Conservation (phyloP, 2,797 vertebrate species). For the Pangasius krempfi region DNA sequence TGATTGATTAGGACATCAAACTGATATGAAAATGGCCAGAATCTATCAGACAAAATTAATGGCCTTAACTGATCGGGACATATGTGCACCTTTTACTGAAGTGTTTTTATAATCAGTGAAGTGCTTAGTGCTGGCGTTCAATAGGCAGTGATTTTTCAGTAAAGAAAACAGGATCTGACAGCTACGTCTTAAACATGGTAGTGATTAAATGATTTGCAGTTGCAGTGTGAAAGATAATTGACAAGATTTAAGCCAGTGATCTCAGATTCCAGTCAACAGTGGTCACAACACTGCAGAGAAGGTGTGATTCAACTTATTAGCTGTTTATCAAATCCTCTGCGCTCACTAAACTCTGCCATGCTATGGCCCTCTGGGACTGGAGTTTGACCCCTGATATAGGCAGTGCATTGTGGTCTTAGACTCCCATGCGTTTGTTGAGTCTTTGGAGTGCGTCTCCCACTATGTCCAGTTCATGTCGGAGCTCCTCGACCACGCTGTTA, state of each 20-base stretch:
- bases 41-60: neutral
- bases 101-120: conserved; percentile 3
- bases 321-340: neutral
- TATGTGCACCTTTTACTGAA: conserved; percentile 8
- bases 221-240: neutral
- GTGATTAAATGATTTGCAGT: conserved; percentile 9
- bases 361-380: neutral
- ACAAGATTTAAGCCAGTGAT: neutral
- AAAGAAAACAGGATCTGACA: neutral
- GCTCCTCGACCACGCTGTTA: conserved; percentile 86
- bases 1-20: neutral
- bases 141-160: neutral
- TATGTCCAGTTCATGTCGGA: conserved; percentile 89
- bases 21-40: neutral
- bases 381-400: neutral
- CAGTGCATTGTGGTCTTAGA: conserved; percentile 68
- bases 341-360: neutral
- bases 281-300: neutral
- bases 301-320: neutral
- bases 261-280: neutral
- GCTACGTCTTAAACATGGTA: neutral
- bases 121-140: neutral
- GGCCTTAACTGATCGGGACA: neutral
- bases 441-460: conserved; percentile 88
- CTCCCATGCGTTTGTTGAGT: conserved; percentile 84